Evolutionary conservation across 2,113 vertebrate genomes (phyloP).

Genomic region (Atractosteus spatula): DNA sequence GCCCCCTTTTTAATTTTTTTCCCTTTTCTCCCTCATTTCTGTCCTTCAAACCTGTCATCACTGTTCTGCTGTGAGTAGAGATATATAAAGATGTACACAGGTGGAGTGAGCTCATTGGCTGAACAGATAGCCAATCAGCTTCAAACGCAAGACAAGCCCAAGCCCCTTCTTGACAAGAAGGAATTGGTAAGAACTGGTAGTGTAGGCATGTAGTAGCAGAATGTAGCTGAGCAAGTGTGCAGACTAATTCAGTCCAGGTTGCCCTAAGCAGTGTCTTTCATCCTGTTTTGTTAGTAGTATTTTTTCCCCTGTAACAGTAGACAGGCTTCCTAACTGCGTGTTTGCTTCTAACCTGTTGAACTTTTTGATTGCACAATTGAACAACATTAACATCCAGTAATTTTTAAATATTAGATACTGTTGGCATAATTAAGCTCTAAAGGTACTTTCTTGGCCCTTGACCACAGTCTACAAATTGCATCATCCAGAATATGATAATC

Average conservation of each 20-base stretch:
- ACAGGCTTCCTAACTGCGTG: not conserved
- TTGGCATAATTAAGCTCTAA: no score
- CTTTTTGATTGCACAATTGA: not conserved
- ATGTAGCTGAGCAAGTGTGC: not conserved
- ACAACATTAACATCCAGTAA: no score
- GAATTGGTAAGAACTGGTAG: conserved; percentile 83
- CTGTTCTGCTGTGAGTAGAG: conserved; percentile 69
- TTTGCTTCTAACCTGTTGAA: conserved; percentile 4
- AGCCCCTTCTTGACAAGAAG: conserved; percentile 85
- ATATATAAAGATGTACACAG: conserved; percentile 94
- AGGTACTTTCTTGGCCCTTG: no score
- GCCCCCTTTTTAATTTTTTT: not conserved
- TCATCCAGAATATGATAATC: no score
- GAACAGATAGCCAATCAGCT: conserved; percentile 96
- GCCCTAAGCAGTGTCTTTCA: not conserved
- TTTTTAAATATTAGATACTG: no score
- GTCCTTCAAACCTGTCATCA: conserved; percentile 3
- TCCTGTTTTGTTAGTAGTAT: not conserved
- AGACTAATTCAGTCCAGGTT: not conserved
- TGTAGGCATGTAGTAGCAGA: conserved; percentile 26
- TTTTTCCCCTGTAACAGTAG: not conserved
- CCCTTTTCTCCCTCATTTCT: conserved; percentile 21
- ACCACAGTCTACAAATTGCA: no score
- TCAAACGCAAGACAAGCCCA: conserved; percentile 83
- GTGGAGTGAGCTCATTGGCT: conserved; percentile 92